phyloP scores from a whole-genome alignment of 2,113 vertebrate genomes.

The Tachycineta bicolor region DNA sequence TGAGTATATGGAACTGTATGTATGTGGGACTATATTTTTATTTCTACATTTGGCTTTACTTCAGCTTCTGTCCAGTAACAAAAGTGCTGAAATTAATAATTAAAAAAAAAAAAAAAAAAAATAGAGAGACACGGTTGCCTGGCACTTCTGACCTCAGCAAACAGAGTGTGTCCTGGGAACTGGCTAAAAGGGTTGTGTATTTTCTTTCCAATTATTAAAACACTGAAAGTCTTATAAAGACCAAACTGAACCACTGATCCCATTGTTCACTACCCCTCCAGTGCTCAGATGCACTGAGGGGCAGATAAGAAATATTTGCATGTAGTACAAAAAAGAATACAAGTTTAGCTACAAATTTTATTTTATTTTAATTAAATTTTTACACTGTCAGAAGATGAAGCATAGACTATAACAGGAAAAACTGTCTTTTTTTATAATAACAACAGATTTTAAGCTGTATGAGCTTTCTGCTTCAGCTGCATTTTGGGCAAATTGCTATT shows the following conservation, averaged over 20 bases:
- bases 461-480: background rate
- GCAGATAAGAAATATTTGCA: background rate
- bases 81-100: constrained; percentile 29
- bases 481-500: background rate
- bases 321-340: background rate
- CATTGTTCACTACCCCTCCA: background rate
- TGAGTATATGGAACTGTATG: background rate
- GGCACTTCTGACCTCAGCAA: background rate
- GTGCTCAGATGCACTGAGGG: background rate
- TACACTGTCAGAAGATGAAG: background rate
- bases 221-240: background rate
- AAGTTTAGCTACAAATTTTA: background rate
- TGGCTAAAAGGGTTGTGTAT: background rate
- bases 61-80: constrained; percentile 27
- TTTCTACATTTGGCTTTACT: background rate
- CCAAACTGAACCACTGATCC: background rate
- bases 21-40: background rate
- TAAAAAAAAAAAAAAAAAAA: background rate
- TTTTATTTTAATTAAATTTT: background rate
- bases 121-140: background rate
- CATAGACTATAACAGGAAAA: background rate
- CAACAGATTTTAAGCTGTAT: background rate
- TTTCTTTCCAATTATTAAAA: background rate
- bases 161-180: background rate
- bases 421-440: background rate